These are phyloP conservation scores for Cynopterus sphinx DNA, from an alignment of 2,797 vertebrate genomes.

Conservation along the genomic window DNA sequence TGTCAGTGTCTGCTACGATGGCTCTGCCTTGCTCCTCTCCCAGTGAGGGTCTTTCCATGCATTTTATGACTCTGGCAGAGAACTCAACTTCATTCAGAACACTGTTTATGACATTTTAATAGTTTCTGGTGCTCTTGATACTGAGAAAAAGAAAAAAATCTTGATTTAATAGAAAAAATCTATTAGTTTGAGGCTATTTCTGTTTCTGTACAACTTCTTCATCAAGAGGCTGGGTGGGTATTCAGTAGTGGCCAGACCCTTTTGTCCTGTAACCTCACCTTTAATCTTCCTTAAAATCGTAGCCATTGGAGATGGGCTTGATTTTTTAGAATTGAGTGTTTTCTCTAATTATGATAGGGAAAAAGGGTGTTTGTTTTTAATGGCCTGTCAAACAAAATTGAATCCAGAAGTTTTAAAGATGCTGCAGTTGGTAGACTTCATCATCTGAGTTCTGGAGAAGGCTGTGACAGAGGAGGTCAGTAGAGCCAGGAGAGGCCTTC, in stretches of 20 bases:
- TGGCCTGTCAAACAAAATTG: not conserved
- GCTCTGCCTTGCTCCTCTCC: conserved; percentile 51
- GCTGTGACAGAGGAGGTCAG: rapidly evolving
- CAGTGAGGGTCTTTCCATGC: conserved; percentile 14
- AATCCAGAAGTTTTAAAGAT: not conserved
- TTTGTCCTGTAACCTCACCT: not conserved
- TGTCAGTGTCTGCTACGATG: conserved; percentile 22
- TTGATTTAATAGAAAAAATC: too few relatives aligned
- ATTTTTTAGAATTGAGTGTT: not conserved
- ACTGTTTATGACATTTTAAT: conserved; percentile 32
- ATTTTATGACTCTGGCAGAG: conserved; percentile 41
- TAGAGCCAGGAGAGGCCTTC: too few relatives aligned
- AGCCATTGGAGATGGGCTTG: not conserved
- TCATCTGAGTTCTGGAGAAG: not conserved
- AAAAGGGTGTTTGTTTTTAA: not conserved
- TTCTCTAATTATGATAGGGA: not conserved
- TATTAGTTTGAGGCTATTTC: not conserved
- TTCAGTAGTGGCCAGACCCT: rapidly evolving
- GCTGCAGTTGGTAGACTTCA: rapidly evolving
- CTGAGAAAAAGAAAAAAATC: not conserved
- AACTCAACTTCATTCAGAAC: not conserved
- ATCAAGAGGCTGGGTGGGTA: not conserved
- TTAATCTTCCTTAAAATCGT: not conserved
- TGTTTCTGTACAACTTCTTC: not conserved
- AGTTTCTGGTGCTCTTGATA: conserved; percentile 35